Evolutionary conservation across 1,140 invertebrate genomes (phyloP), one percentile per base, ranked within the genome.

Genomic region (Gryon sp.): DNA sequence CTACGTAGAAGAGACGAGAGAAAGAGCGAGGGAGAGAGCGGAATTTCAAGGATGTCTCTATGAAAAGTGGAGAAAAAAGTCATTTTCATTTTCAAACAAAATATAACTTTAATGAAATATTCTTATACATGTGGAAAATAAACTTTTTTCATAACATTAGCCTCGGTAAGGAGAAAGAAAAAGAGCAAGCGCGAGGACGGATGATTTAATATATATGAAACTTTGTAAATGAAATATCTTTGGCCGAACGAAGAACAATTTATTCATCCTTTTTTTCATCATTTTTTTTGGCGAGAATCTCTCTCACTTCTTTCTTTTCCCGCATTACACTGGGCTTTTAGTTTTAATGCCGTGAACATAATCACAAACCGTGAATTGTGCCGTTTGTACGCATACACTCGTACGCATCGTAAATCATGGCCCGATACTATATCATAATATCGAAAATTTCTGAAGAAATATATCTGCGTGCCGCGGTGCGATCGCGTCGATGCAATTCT

Each of bases 81-180:
- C 40, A 73, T 63, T 73, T 73, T 68, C 55, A 73, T 78, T 73
- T 68, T 62, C 57, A 73, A 74, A 73, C 69, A 78, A 59, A 78
- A 78, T 73, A 69, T 73, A 74, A 73, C 62, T 74, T 69, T 78
- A 68, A 72, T 72, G 68, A 73, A 72, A 72, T 52, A 78, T 78
- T 76, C 73, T 76, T 63, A 63, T 57, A 69, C 34, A 66, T 76
- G 63, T 76, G 63, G 53, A 73, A 73, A 77, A 77, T 72, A 60
- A 78, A 77, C 43, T 74, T 74, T 73, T 74, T 74, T 74, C 70
- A 74, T 74, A 74, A 66, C 70, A 74, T 74, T 66, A 73, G 53
- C 45, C 36, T 5, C 11, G 20, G 15, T 19, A 48, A 30, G 14
- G 11, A 53, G 60, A 38, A 45, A 60, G 43, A 18, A 75, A 36